phyloP scores from a whole-genome alignment of 2,888 invertebrate genomes.

The Oxyteleia sp. region DNA sequence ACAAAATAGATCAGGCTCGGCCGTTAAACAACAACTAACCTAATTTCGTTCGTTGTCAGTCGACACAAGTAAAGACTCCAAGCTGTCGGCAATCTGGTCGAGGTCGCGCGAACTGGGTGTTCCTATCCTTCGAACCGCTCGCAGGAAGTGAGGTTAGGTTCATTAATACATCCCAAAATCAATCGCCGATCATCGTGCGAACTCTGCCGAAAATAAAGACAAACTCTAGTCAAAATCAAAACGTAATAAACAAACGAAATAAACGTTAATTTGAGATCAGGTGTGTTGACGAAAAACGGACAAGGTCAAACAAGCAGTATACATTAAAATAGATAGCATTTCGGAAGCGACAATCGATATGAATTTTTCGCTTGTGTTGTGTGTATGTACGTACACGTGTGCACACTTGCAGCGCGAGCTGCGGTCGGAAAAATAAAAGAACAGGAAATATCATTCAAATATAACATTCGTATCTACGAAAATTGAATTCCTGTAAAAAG shows the following conservation, averaged over 20 bases:
- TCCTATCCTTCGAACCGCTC: constrained; percentile 65
- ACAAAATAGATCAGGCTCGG: too few relatives aligned
- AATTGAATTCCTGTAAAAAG: too few relatives aligned
- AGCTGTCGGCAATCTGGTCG: too few relatives aligned
- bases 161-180: constrained; percentile 82
- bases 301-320: constrained; percentile 29
- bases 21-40: too few relatives aligned
- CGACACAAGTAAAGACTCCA: constrained; percentile 48
- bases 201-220: constrained; percentile 4
- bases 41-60: too few relatives aligned
- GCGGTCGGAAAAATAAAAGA: too few relatives aligned
- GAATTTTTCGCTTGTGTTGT: constrained; percentile 30
- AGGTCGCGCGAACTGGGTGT: constrained; percentile 18
- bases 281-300: not conserved
- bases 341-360: constrained; percentile 44
- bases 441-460: too few relatives aligned
- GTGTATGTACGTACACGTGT: not conserved
- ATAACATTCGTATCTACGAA: too few relatives aligned
- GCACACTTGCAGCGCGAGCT: too few relatives aligned
- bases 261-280: not conserved
- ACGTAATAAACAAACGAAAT: too few relatives aligned
- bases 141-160: constrained; percentile 84
- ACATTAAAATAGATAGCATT: constrained; percentile 29
- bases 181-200: constrained; percentile 26
- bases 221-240: too few relatives aligned